Percentiles rank a stretch among this genome's conserved stretches.
Evolutionary conservation across 1,140 invertebrate species (phyloP).

Genomic region (Drosophila takahashii): DNA sequence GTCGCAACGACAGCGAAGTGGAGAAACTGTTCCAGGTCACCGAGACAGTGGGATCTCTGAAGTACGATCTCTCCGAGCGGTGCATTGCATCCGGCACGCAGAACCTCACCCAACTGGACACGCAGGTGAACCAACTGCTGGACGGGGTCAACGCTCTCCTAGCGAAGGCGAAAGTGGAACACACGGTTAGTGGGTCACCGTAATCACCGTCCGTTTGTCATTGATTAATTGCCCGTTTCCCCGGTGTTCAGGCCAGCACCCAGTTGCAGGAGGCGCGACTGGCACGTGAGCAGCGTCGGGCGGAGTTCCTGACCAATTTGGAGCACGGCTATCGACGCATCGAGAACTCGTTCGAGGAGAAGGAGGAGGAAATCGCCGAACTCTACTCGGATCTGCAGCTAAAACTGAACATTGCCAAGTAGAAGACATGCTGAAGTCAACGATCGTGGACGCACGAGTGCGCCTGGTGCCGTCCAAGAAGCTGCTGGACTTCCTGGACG

Average conservation of each 20-base stretch:
- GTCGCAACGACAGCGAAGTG: slow-evolving; percentile 91
- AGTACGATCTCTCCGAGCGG: slow-evolving; percentile 84
- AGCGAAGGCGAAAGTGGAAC: slow-evolving; percentile 61
- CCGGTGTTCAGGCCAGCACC: slow-evolving; percentile 84
- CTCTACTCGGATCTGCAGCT: slow-evolving; percentile 91
- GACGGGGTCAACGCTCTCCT: slow-evolving; percentile 55
- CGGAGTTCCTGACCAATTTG: slow-evolving; percentile 91
- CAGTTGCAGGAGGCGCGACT: slow-evolving; percentile 86
- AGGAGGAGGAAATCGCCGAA: slow-evolving; percentile 90
- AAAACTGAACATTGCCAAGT: slow-evolving; percentile 88
- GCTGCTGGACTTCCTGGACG: slow-evolving; percentile 71
- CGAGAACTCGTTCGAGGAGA: slow-evolving; percentile 91
- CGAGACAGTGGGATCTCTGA: slow-evolving; percentile 91
- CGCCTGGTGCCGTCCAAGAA: slow-evolving; percentile 86
- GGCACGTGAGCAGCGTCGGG: slow-evolving; percentile 88
- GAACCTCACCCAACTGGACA: slow-evolving; percentile 50
- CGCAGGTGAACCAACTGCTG: slow-evolving; percentile 59
- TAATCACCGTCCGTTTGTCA: slow-evolving; percentile 1
- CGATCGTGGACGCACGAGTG: slow-evolving; percentile 68
- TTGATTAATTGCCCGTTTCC: slow-evolving; percentile 8
- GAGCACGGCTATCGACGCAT: slow-evolving; percentile 90
- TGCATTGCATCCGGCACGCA: slow-evolving; percentile 74
- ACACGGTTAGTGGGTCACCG: slow-evolving; percentile 36
- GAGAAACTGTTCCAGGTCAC: slow-evolving; percentile 91
- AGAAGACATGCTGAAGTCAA: slow-evolving; percentile 83